Evolutionary conservation across 2,113 vertebrate genomes (phyloP), one percentile per base, ranked within the genome.

Genomic region (Speoplatyrhinus poulsoni): DNA sequence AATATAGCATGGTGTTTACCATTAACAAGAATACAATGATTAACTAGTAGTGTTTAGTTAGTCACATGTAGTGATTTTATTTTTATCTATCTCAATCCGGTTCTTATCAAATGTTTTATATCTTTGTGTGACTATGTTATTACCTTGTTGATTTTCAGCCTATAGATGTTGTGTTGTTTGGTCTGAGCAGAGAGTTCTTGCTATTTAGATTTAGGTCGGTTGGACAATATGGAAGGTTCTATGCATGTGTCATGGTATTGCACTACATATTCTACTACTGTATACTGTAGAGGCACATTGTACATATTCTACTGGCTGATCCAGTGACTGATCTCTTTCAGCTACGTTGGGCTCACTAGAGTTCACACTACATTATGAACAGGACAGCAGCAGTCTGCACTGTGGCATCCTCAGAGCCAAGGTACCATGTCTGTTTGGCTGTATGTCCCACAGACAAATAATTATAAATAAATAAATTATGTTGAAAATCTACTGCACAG

Each of bases 281-380:
- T 26, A 26, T 26, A 26, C 26, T 26, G 26, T 26, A 26, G 26
- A 26, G 26, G 26, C 26, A 26, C 26, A 26, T 26, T 26, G 26
- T 26, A 41, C 7, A 41, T 41, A 41, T 41, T 41, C 36, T 41
- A 41, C 6, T 41, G 15, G 61, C 52, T 72, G 56, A 65, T 70
- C 55, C 64, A 70, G 80, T 60, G 59, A 67, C 58, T 84, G 33
- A 2, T 87, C 74, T 82, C 0, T 88, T 76, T 53, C 88, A 98
- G 96, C 97, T 48, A 98, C 97, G 0, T 91, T 99, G 87, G 97
- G 97, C 32, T 91, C 95, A 0, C 89, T 98, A 76, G 97, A 99
- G 77, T 98, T 99, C 92, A 95, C 94, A 81, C 93, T 99, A 66
- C 92, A 94, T 46, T 98, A 96, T 0, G 94, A 98, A 80, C 96